Percentiles rank a stretch among this genome's conserved stretches.
These are phyloP conservation scores for Blastobasis lacticolella DNA, from an alignment of 2,888 invertebrate genomes.

Conservation along the genomic window DNA sequence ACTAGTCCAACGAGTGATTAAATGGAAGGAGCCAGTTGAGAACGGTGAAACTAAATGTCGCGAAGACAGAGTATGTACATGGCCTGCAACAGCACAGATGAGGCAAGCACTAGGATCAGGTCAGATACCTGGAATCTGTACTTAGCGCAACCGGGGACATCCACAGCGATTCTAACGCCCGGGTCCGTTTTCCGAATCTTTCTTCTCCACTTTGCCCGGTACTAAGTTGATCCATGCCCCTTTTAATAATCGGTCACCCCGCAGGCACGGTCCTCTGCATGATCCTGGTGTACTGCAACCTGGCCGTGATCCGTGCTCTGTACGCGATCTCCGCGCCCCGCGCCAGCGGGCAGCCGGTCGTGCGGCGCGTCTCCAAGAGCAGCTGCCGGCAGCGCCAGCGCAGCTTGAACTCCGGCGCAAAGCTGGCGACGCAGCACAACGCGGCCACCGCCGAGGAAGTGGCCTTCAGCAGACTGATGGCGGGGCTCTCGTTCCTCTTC, in stretches of 20 bases:
- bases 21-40: too few species aligned
- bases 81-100: too few species aligned
- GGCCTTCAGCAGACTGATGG: conserved; percentile 90
- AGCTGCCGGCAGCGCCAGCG: conserved; percentile 41
- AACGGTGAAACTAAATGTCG: too few species aligned
- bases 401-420: conserved; percentile 36
- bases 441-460: conserved; percentile 85
- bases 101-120: too few species aligned
- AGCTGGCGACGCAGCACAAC: conserved; percentile 39
- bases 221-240: too few species aligned
- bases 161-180: too few species aligned
- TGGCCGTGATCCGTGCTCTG: conserved; percentile 85
- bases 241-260: not conserved
- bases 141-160: too few species aligned
- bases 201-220: too few species aligned
- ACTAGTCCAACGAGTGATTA: too few species aligned
- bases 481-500: conserved; percentile 85
- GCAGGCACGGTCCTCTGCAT: conserved; percentile 81
- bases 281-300: conserved; percentile 87
- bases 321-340: conserved; percentile 70
- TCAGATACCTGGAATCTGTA: too few species aligned
- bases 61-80: too few species aligned
- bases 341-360: conserved; percentile 39
- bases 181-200: too few species aligned
- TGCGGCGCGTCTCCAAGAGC: conserved; percentile 54